These are phyloP conservation scores for Idaea straminata DNA, from an alignment of 2,888 invertebrate genomes.

Conservation along the genomic window DNA sequence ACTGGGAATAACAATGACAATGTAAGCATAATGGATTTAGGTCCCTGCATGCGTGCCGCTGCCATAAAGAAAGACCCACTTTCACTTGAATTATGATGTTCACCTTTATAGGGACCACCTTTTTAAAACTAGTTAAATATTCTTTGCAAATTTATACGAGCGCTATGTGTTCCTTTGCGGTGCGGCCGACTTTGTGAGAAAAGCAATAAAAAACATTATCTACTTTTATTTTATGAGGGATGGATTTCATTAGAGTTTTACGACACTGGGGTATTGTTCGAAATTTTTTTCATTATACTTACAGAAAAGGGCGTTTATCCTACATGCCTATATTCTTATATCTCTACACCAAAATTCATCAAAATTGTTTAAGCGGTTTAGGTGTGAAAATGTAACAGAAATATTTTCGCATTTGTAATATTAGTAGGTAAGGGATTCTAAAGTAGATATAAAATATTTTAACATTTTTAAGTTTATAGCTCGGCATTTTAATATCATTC, in stretches of 20 bases:
- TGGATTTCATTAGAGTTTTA: slow-evolving; percentile 20
- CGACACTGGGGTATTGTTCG: slow-evolving; percentile 8
- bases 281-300: neutral
- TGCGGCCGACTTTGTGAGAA: slow-evolving; percentile 11
- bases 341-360: neutral
- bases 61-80: slow-evolving; percentile 46
- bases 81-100: slow-evolving; percentile 55
- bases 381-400: neutral
- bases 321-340: neutral
- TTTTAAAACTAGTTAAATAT: slow-evolving; percentile 22
- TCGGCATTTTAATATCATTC: too few species aligned
- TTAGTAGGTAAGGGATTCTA: too few species aligned
- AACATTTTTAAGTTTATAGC: too few species aligned
- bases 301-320: neutral
- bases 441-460: too few species aligned
- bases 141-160: slow-evolving; percentile 21
- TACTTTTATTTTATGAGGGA: slow-evolving; percentile 13
- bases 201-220: slow-evolving; percentile 13
- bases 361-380: neutral
- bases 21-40: slow-evolving; percentile 57
- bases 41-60: slow-evolving; percentile 40
- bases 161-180: slow-evolving; percentile 1
- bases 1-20: slow-evolving; percentile 58
- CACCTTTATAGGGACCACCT: slow-evolving; percentile 23
- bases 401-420: too few species aligned